Evolutionary conservation across 1,140 invertebrate genomes (phyloP).

Genomic region (Triops cancriformis): DNA sequence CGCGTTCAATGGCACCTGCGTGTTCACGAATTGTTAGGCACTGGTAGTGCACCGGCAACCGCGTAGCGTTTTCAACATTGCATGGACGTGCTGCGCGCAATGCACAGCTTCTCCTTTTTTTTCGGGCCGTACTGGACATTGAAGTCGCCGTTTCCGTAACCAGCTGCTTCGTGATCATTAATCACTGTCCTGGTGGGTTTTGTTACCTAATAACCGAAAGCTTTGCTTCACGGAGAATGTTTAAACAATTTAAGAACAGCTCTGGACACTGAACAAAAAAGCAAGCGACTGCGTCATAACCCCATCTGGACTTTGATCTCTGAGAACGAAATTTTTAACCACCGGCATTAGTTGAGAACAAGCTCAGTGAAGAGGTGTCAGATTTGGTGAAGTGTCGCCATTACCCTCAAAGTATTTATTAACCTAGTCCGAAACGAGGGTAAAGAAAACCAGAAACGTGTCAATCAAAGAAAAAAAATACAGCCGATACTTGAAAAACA

Average conservation of each 20-base stretch:
- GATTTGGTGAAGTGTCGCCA: neutral
- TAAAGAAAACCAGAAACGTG: neutral
- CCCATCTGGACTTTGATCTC: neutral
- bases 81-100: no score
- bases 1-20: no score
- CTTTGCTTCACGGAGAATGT: neutral
- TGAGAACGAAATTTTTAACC: neutral
- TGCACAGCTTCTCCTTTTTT: no score
- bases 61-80: no score
- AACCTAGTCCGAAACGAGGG: neutral
- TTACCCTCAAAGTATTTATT: neutral
- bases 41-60: no score
- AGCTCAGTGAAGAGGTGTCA: neutral
- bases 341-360: neutral
- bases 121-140: no score
- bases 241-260: neutral
- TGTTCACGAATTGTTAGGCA: no score
- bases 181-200: neutral
- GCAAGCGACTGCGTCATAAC: neutral
- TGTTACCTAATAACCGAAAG: neutral
- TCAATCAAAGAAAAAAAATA: neutral
- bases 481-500: neutral
- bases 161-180: neutral
- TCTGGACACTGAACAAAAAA: neutral
- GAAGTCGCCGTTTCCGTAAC: no score